Percentiles rank a stretch among this genome's conserved stretches.
Evolutionary conservation across 2,888 invertebrate species (phyloP).

Genomic region (Cheilosia vulpina): DNA sequence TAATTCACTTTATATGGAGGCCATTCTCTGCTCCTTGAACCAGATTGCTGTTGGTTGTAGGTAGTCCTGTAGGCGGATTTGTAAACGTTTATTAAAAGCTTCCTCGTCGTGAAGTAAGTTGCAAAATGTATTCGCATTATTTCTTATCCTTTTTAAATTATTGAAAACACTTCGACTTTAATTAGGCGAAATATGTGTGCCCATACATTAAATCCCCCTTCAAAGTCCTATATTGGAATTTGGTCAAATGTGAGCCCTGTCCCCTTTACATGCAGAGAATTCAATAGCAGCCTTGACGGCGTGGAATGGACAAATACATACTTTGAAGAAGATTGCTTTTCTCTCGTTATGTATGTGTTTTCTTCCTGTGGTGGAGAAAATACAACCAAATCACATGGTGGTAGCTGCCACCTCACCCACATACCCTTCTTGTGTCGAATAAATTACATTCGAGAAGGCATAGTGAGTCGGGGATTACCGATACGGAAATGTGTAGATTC

Average conservation of each 20-base stretch:
- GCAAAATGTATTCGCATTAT: no score
- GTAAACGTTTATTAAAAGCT: background rate
- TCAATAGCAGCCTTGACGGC: background rate
- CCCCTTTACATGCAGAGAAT: background rate
- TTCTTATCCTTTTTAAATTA: no score
- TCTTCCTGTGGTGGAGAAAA: background rate
- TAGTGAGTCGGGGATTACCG: conserved; percentile 14
- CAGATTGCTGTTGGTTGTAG: background rate
- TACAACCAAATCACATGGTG: background rate
- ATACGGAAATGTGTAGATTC: conserved; percentile 11
- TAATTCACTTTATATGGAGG: background rate
- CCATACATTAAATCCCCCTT: no score
- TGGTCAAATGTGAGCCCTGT: no score
- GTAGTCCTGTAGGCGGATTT: background rate
- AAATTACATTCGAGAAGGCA: conserved; percentile 36
- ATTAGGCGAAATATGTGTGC: no score
- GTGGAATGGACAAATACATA: background rate
- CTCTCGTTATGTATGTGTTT: background rate
- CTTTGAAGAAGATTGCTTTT: background rate
- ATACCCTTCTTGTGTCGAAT: conserved; percentile 27
- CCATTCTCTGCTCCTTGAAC: background rate
- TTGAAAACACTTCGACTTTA: no score
- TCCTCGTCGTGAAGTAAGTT: no score
- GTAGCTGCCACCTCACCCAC: background rate
- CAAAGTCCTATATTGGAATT: no score